Evolutionary conservation across 2,113 vertebrate genomes (phyloP), one percentile per base, ranked within the genome.

Genomic region (Lichenostomus cassidix): DNA sequence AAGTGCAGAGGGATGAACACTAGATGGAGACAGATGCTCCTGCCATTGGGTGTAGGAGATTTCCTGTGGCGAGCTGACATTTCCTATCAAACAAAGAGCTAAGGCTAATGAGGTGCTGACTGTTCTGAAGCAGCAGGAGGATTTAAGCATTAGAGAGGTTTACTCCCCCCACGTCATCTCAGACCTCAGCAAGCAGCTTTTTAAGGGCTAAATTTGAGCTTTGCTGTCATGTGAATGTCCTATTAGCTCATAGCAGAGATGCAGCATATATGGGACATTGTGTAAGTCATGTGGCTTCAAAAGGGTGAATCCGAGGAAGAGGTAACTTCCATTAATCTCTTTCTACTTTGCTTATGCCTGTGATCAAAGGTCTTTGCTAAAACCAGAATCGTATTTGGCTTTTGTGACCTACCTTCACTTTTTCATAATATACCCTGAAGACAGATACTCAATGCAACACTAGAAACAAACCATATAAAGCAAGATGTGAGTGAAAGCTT

Each of bases 11-110:
- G 3, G 76, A 41, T 73, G 84, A 77, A 96, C 98, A 92, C 97
- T 97, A 97, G 97, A 71, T 97, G 97, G 97, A 97, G 96, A 96
- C 95, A 97, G 88, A 84, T 53, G 53, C 90, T 97, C 74, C 96
- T 82, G 25, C 19, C 87, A 65, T 46, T 47, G 47, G 65, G 59
- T 37, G 59, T 8, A 47, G 41, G 67, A 14, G n/a, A 55, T 95
- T 90, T 92, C 78, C 90, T 50, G 50, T 14, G 70, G 56, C 0
- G 91, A 95, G 83, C 77, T 89, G 94, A 97, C 87, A 87, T 89
- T 77, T 49, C 65, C 33, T 81, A 83, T 65, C 69, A 88, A 94
- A 91, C 27, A 81, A 85, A 92, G 62, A 56, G 47, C 52, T 94
- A 42, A 62, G 31, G 47, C 67, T 94, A 94, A 93, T 89, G 76